Evolutionary conservation across 2,113 vertebrate species (phyloP).

Genomic region (Corvus cornix): DNA sequence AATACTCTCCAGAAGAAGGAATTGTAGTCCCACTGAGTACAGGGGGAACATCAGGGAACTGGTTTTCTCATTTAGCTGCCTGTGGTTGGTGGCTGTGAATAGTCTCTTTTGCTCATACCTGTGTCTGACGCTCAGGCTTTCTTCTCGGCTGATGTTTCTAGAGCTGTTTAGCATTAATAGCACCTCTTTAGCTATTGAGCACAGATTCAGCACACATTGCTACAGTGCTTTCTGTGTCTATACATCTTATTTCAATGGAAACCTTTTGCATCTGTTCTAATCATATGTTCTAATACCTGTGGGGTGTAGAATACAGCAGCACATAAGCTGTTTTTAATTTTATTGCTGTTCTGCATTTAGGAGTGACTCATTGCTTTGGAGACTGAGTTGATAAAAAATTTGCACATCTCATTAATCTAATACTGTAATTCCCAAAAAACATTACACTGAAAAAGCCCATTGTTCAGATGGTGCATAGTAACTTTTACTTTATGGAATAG

Average conservation of each 20-base stretch:
- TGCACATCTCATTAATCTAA: slow-evolving; percentile 31
- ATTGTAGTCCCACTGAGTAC: neutral
- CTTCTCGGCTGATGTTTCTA: neutral
- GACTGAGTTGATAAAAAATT: slow-evolving; percentile 41
- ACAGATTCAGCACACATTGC: neutral
- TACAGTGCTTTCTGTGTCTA: neutral
- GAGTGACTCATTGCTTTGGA: slow-evolving; percentile 40
- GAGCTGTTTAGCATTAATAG: neutral
- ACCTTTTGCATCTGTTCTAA: neutral
- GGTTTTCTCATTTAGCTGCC: neutral
- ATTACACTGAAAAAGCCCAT: neutral
- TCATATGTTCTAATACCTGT: neutral
- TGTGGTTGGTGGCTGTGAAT: neutral
- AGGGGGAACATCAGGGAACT: neutral
- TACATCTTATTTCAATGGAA: neutral
- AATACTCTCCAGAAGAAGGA: neutral
- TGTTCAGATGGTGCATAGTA: neutral
- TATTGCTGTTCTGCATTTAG: neutral
- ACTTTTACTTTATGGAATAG: neutral
- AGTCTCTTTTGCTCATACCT: neutral
- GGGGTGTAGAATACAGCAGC: neutral
- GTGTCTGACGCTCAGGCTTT: neutral
- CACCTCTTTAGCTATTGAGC: neutral
- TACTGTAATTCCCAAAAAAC: slow-evolving; percentile 3
- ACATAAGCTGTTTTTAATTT: slow-evolving; percentile 11